A percentile compares a stretch with the other conserved stretches of the same genome.
phyloP scores from a whole-genome alignment of 2,113 vertebrate species.

The Taxidea taxus region DNA sequence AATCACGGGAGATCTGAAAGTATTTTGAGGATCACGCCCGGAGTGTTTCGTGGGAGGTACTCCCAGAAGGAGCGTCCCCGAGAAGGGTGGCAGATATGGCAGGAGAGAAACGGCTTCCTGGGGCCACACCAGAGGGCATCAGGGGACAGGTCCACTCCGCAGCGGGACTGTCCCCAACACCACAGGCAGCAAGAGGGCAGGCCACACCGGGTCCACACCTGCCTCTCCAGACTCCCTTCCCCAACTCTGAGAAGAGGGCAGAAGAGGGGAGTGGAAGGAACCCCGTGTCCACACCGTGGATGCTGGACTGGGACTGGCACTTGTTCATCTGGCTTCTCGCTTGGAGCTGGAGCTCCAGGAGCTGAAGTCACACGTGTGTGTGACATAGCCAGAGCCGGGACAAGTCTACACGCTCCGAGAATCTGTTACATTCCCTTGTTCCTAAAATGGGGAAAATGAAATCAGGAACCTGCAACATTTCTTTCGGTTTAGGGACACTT shows the following conservation, averaged over 20 bases:
- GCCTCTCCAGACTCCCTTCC: background rate
- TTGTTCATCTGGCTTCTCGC: background rate
- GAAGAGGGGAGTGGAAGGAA: fast-evolving
- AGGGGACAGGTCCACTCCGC: background rate
- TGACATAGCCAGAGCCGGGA: background rate
- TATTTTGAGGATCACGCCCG: background rate
- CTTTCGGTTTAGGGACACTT: background rate
- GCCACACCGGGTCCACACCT: background rate
- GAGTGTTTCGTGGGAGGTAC: no score
- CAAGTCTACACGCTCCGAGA: background rate
- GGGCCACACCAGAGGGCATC: background rate
- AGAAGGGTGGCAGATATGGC: no score
- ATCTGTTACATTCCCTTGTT: background rate
- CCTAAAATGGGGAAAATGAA: background rate
- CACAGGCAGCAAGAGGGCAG: background rate
- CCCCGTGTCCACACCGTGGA: fast-evolving
- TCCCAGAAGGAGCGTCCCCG: background rate
- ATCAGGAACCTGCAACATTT: background rate
- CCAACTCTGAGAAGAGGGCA: background rate
- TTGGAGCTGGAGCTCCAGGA: background rate
- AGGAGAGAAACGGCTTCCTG: background rate
- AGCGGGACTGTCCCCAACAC: no score
- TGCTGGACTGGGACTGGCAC: fast-evolving
- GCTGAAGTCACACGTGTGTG: background rate
- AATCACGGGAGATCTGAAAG: background rate